These are phyloP conservation scores for Xyrichtys novacula DNA, from an alignment of 2,797 vertebrate genomes.

Conservation along the genomic window DNA sequence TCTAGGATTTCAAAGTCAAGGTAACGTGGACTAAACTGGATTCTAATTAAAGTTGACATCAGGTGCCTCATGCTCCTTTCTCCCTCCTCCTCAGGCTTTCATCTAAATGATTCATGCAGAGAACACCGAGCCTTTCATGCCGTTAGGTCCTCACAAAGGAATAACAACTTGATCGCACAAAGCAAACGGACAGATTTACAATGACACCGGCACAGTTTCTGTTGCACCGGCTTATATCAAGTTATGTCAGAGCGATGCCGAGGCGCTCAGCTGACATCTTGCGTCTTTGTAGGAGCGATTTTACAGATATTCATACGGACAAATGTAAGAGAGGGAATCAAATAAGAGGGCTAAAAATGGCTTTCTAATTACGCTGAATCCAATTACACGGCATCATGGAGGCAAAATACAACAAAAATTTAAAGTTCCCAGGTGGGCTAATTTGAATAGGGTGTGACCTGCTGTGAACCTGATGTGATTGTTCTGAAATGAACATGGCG, in stretches of 20 bases:
- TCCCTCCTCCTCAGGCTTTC: conserved; percentile 77
- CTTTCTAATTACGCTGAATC: conserved; percentile 35
- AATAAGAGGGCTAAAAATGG: conserved; percentile 65
- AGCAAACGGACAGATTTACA: conserved; percentile 76
- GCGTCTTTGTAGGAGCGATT: conserved; percentile 25
- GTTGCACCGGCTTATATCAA: conserved; percentile 67
- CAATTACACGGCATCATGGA: conserved; percentile 47
- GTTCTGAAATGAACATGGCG: conserved; percentile 58
- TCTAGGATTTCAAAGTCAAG: conserved; percentile 84
- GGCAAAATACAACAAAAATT: conserved; percentile 45
- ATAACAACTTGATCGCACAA: conserved; percentile 80
- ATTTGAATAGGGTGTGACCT: conserved; percentile 57
- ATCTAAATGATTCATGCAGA: conserved; percentile 86
- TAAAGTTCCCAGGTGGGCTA: conserved; percentile 52
- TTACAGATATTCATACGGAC: conserved; percentile 39
- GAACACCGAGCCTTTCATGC: conserved; percentile 79
- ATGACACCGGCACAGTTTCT: conserved; percentile 72
- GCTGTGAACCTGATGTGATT: conserved; percentile 61
- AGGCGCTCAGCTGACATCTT: conserved; percentile 49
- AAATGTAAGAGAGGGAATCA: conserved; percentile 59
- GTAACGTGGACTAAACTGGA: conserved; percentile 81
- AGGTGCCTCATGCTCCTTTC: conserved; percentile 74
- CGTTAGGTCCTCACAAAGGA: conserved; percentile 77
- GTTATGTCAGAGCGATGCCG: conserved; percentile 60
- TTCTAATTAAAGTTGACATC: conserved; percentile 87